phyloP scores from a whole-genome alignment of 2,113 vertebrate species.

The Lamprotornis superbus region DNA sequence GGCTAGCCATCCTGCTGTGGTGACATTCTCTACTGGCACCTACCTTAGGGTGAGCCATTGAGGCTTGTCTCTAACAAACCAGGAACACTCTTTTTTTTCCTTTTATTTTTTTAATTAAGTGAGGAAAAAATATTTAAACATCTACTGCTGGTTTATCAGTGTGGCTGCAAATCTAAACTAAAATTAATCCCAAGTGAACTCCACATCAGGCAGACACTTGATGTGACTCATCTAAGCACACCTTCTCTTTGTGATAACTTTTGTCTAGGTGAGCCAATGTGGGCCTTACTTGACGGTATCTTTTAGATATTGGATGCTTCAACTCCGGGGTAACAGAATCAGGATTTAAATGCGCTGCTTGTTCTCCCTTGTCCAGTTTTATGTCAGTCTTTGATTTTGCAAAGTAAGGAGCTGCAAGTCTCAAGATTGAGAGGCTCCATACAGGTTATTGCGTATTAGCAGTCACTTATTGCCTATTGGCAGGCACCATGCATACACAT shows the following conservation, averaged over 20 bases:
- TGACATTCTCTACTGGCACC: not conserved
- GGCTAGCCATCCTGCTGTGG: not conserved
- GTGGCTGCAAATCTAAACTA: not conserved
- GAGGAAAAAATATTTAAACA: not conserved
- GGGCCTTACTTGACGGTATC: not conserved
- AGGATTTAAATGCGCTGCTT: not conserved
- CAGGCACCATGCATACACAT: not conserved
- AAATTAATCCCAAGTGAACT: not conserved
- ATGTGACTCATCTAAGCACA: not conserved
- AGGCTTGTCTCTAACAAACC: not conserved
- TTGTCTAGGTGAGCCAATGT: not conserved
- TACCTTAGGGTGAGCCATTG: not conserved
- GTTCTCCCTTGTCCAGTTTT: not conserved
- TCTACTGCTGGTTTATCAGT: not conserved
- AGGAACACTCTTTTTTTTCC: not conserved
- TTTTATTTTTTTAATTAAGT: not conserved
- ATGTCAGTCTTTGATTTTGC: not conserved
- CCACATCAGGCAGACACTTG: not conserved
- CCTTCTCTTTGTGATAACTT: not conserved
- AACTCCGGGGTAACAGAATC: not conserved
- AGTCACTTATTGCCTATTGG: not conserved
- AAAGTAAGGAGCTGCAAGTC: not conserved
- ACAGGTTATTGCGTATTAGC: not conserved
- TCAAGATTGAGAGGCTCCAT: not conserved
- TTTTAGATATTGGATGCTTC: not conserved